Evolutionary conservation across 2,113 vertebrate genomes (phyloP).

Genomic region (Entosphenus tridentatus): DNA sequence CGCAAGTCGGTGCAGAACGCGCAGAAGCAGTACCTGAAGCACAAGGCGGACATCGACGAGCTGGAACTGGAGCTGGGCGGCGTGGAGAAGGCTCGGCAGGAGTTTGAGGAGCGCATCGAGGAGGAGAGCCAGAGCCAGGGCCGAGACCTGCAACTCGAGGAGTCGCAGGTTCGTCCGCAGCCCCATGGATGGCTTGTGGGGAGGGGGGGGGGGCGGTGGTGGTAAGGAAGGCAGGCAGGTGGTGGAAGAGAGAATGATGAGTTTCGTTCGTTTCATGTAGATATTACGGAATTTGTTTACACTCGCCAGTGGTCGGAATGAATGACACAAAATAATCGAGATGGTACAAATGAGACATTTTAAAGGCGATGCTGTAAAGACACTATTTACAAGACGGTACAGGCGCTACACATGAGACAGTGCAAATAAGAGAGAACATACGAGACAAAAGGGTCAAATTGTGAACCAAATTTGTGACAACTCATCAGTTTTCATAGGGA

Average conservation of each 20-base stretch:
- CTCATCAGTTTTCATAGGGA: background rate
- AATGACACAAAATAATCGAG: too few relatives aligned
- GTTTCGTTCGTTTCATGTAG: too few relatives aligned
- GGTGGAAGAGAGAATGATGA: background rate
- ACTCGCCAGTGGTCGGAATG: too few relatives aligned
- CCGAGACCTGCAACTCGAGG: constrained; percentile 30
- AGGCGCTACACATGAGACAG: too few relatives aligned
- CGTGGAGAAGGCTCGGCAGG: constrained; percentile 30
- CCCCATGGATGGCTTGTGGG: background rate
- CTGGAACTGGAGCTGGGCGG: constrained; percentile 29
- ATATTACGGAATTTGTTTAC: too few relatives aligned
- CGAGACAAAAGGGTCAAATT: too few relatives aligned
- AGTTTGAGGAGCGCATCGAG: constrained; percentile 32
- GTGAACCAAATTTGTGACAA: too few relatives aligned
- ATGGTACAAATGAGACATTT: too few relatives aligned
- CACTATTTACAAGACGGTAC: too few relatives aligned
- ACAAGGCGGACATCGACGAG: constrained; percentile 34
- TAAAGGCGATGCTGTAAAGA: too few relatives aligned
- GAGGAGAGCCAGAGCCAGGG: constrained; percentile 19
- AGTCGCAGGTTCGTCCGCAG: constrained; percentile 35
- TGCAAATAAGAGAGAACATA: too few relatives aligned
- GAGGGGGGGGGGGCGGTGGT: background rate
- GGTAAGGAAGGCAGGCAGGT: background rate
- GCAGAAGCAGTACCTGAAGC: constrained; percentile 22
- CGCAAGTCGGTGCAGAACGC: constrained; percentile 24